Percentiles rank a stretch among this genome's conserved stretches.
These are phyloP conservation scores for Syrphus vitripennis DNA, from an alignment of 2,888 invertebrate genomes.

Conservation along the genomic window DNA sequence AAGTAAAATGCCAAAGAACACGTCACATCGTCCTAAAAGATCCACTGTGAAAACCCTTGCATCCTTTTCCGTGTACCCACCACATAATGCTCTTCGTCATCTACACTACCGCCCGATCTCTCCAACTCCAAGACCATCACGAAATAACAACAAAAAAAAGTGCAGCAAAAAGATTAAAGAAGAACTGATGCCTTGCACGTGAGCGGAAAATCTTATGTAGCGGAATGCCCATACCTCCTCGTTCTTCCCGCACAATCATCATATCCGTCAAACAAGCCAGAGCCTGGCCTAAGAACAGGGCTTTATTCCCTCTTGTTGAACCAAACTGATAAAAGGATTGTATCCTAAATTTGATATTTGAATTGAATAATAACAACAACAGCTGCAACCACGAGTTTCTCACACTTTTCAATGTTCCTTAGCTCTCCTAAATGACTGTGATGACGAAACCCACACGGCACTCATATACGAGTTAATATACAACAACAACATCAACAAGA, in stretches of 20 bases:
- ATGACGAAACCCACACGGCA: constrained; percentile 59
- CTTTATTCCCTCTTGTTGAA: constrained; percentile 30
- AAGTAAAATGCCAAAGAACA: not conserved
- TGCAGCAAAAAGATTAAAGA: not conserved
- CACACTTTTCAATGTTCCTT: constrained; percentile 76
- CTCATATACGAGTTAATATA: constrained; percentile 1
- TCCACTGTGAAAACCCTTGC: not conserved
- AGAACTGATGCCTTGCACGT: constrained; percentile 20
- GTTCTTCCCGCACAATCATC: constrained; percentile 25
- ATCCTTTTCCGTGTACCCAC: constrained; percentile 8
- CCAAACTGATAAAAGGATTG: constrained; percentile 62
- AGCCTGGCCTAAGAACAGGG: constrained; percentile 11
- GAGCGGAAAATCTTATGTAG: constrained; percentile 42
- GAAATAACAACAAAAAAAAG: constrained; percentile 4
- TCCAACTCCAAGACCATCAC: not conserved
- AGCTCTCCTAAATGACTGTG: constrained; percentile 45
- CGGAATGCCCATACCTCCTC: constrained; percentile 34
- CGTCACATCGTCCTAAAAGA: not conserved
- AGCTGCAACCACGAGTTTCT: constrained; percentile 80
- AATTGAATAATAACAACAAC: constrained; percentile 76
- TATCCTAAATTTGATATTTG: constrained; percentile 71
- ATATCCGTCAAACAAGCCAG: constrained; percentile 14
- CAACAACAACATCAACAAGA: not conserved
- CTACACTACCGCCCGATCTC: not conserved
- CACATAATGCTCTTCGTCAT: not conserved